A percentile compares a stretch with the other conserved stretches of the same genome.
These are phyloP conservation scores for Heterotilapia buettikoferi DNA, from an alignment of 2,113 vertebrate genomes.

Conservation along the genomic window DNA sequence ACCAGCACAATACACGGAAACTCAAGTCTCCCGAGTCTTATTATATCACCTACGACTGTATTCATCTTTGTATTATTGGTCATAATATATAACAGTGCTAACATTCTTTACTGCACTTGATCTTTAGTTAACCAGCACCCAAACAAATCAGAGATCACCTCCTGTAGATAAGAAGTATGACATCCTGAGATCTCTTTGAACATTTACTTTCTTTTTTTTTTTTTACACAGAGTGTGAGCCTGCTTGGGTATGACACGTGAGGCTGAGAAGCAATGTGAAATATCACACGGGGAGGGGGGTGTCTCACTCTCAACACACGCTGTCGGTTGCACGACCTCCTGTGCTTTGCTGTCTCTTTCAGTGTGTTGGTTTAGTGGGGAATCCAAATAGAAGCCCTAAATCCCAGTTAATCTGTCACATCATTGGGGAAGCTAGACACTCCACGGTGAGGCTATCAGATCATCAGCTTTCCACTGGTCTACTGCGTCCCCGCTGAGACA, in stretches of 20 bases:
- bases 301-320: neutral
- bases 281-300: neutral
- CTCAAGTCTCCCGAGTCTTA: slow-evolving; percentile 23
- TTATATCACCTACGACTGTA: slow-evolving; percentile 30
- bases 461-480: slow-evolving; percentile 61
- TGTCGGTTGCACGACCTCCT: slow-evolving; percentile 24
- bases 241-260: neutral
- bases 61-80: neutral
- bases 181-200: neutral
- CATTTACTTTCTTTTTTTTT: neutral
- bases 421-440: slow-evolving; percentile 51
- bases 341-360: slow-evolving; percentile 41
- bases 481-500: slow-evolving; percentile 46
- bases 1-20: slow-evolving; percentile 54
- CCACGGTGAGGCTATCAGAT: slow-evolving; percentile 58
- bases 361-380: slow-evolving; percentile 42
- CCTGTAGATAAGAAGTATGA: neutral
- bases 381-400: slow-evolving; percentile 53
- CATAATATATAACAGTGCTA: neutral
- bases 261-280: neutral
- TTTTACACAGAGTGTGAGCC: neutral
- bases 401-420: slow-evolving; percentile 65
- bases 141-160: neutral
- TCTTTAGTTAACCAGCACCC: neutral
- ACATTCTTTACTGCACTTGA: neutral